Base-by-base conservation (phyloP, 2,113 vertebrate genomes). In the Charina bottae region DNA sequence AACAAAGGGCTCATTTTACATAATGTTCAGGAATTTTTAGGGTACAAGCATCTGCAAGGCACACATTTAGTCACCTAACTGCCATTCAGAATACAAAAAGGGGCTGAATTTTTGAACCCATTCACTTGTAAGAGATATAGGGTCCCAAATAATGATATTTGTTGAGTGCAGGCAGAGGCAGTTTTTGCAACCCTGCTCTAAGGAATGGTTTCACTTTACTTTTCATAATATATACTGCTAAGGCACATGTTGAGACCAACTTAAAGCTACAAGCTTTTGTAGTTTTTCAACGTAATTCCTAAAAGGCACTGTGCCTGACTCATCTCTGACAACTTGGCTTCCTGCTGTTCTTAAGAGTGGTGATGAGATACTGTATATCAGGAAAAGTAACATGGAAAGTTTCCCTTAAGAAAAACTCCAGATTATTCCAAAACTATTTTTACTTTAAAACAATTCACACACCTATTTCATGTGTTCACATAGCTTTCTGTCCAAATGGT, bases 181-280 rank as follows among this genome's bases (percentile, higher is more conserved):
- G 28, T 64, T 62, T 60, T 60, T 60, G 59, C 60, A 62, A 62
- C 60, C 8, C 3, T 62, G 2, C 26, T 62, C 60, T 62, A 62
- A 62, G 4, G 64, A 68, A 15, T 68, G 12, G 28, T 68, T 68
- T 68, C 12, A 68, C 83, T 37, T 88, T 91, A 28, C 4, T 54
- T 68, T 85, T 33, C 28, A 12, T 87, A 49, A 68, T 72, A 24
- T 37, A 42, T 54, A 53, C 28, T 53, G 21, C 10, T 83, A 83
- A 92, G 37, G 19, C 26, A 92, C 26, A 88, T n/a, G 15, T n/a
- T 60, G 26, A 88, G 83, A n/a, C n/a, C n/a, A n/a, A n/a, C n/a
- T n/a, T n/a, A 54, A 60, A 84, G 55, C 37, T 60, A 28, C 37
- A 37, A 87, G 60, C 4, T 91, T 56, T 56, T 91, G 26, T 53